Conservation (phyloP, 2,113 vertebrate species). For the Spheniscus mendiculus region DNA sequence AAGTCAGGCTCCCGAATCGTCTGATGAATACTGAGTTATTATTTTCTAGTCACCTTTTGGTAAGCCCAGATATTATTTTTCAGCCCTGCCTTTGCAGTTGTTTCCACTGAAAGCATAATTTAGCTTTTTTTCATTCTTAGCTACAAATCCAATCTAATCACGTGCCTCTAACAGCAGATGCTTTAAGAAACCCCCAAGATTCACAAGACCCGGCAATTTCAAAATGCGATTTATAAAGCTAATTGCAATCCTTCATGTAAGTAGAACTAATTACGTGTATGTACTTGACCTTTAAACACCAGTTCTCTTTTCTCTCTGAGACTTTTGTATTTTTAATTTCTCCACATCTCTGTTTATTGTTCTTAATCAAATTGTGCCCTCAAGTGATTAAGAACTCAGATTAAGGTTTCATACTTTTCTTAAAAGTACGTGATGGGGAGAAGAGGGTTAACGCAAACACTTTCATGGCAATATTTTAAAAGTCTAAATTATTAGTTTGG, state of each 20-base stretch:
- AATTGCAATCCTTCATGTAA: conserved; percentile 42
- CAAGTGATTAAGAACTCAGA: conserved; percentile 54
- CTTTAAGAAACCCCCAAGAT: neutral
- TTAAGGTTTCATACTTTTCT: conserved; percentile 24
- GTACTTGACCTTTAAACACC: conserved; percentile 56
- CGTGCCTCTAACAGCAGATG: neutral
- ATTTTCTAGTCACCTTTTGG: neutral
- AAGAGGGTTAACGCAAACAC: conserved; percentile 8
- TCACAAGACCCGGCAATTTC: conserved; percentile 36
- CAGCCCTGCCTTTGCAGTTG: neutral
- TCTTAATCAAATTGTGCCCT: conserved; percentile 58
- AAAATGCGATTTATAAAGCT: conserved; percentile 17
- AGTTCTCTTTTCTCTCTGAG: conserved; percentile 45
- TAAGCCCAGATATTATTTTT: neutral
- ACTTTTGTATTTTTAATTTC: conserved; percentile 45
- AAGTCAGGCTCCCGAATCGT: neutral
- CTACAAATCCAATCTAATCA: neutral
- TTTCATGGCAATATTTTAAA: neutral
- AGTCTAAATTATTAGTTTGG: neutral
- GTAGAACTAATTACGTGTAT: neutral
- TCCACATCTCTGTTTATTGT: conserved; percentile 54
- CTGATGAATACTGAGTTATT: neutral
- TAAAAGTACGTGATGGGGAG: neutral
- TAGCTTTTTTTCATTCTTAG: neutral
- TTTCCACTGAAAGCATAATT: neutral